Percentiles rank a stretch among this genome's conserved stretches.
Evolutionary conservation across 2,113 vertebrate genomes (phyloP).

Genomic region (Alouatta palliata): DNA sequence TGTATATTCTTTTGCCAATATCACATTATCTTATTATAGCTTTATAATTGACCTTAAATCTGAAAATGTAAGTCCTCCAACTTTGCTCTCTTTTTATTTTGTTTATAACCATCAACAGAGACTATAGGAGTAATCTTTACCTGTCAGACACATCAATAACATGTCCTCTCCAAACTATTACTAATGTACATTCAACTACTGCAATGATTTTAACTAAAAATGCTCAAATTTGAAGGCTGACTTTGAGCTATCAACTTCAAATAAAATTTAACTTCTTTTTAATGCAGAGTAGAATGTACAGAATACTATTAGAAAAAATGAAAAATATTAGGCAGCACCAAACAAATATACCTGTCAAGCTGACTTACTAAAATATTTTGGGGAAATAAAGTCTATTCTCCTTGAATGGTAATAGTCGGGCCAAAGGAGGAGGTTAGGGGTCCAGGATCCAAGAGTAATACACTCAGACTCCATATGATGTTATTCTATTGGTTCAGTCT

Average conservation of each 20-base stretch:
- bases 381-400: background rate
- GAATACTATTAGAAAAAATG: background rate
- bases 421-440: background rate
- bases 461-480: background rate
- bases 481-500: background rate
- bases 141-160: background rate
- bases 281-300: background rate
- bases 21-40: background rate
- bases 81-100: background rate
- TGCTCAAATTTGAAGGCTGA: background rate
- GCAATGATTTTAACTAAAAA: background rate
- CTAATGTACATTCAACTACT: background rate
- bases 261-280: background rate
- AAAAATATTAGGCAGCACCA: background rate
- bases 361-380: background rate
- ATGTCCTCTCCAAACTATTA: background rate
- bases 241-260: background rate
- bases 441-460: background rate
- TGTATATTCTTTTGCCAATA: background rate
- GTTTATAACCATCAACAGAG: background rate
- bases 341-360: background rate
- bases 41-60: background rate
- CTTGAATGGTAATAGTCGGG: background rate
- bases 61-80: background rate
- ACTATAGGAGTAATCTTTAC: background rate